Base-by-base conservation (phyloP, 1,140 invertebrate genomes). In the Cheumatopsyche charites region DNA sequence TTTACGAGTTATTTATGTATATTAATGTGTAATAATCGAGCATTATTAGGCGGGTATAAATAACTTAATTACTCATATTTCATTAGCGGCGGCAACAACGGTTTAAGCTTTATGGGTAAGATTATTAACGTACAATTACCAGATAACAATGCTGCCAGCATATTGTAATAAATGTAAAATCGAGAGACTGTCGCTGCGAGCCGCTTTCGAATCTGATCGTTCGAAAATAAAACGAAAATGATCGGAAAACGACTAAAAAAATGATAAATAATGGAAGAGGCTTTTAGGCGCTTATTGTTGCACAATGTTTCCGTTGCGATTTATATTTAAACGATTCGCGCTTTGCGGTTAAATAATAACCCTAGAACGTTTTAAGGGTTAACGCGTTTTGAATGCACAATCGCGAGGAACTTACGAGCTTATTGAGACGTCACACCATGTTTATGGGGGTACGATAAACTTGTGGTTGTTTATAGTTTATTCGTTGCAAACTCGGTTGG, bases 381-480 rank as follows among this genome's bases (percentile, higher is more conserved):
- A 63, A 42, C 62, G 41, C 62, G 62, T 63, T 63, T 15, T 42
- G 62, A 63, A 63, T 63, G 62, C 62, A 63, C 62, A 63, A 63
- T 63, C 62, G 41, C 26, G 42, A 2, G 7, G n/a, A 43, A 63
- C 62, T 63, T 63, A 63, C 41, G 62, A 43, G 62, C 41, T 63
- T 63, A 63, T 63, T 63, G 62, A 63, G 62, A 63, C 62, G 62
- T 63, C 62, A 63, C 41, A 63, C 26, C 29, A 63, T 42, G 62
- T 63, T 63, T 63, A 63, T 63, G 62, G 62, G 62, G 29, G 55
- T 43, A 42, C 62, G 29, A 63, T 63, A 63, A 63, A 63, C 62
- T 41, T 11, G 26, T 13, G n/a, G n/a, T 15, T 23, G 41, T 63
- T 23, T 23, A 42, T 63, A 15, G 21, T 15, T n/a, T 47, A 47